Base-by-base conservation (phyloP, 2,797 vertebrate genomes). In the Rhynchonycteris naso region DNA sequence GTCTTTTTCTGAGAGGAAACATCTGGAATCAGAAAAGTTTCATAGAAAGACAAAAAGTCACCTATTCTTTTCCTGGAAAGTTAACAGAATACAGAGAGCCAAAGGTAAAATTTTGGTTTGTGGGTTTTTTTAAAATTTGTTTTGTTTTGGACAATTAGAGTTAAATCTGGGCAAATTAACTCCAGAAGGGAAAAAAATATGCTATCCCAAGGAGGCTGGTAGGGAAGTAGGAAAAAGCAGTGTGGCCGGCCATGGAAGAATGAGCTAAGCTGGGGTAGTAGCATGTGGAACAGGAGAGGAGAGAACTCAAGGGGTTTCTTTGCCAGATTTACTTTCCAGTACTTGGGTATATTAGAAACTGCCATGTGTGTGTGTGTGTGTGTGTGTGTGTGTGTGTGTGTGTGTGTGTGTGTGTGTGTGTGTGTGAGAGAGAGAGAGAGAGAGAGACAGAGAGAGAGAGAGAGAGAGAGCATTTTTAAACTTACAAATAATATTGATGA, bases 51-150 rank as follows among this genome's bases (percentile, higher is more conserved):
- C 59, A 74, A 69, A 78, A 3, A 74, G 80, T 76, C 50, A n/a
- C 35, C n/a, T 58, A 13, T 33, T 24, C 19, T 74, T 7, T 84
- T 93, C 79, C 78, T 88, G 76, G 74, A 85, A 71, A 88, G 61
- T n/a, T 33, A 85, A 35, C 33, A 8, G n/a, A 65, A 12, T 65
- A 8, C 0, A 72, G 43, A 43, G 43, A 43, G 66, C 19, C 54
- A 82, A 74, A 66, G 33, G n/a, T 81, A 52, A 82, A 79, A 26
- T 33, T 26, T 72, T n/a, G 38, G 21, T 30, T 84, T 90, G 33
- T 76, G 66, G 33, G 35, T 15, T 66, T 47, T 68, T 33, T 47
- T 35, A 30, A 3, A 38, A 33, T 52, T 76, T 66, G 30, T 52
- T 83, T 88, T 75, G 12, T 13, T 52, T 72, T 50, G 30, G 74